Evolutionary conservation across 2,888 invertebrate species (phyloP), one percentile per base, ranked within the genome.

Genomic region (Euclidia mi): DNA sequence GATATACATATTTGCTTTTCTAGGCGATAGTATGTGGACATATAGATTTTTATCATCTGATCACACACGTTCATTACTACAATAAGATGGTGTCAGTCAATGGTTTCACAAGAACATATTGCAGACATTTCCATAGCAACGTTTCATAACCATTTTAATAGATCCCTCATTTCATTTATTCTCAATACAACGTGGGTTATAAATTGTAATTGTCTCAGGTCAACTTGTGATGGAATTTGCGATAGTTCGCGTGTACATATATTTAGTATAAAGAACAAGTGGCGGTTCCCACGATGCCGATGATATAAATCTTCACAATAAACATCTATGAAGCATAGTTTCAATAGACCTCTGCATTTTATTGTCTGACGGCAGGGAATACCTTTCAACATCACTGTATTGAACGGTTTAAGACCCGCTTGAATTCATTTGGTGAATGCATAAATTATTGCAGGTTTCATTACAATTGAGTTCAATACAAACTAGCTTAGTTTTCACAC

Each of bases 241-340:
- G 58, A 62, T 60, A 49, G 62, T 65, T 70, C 61, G 75, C 78
- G 76, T 77, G 75, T 63, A 57, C 56, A 58, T 35, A 56, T 52
- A 63, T 60, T 37, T 65, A 61, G 53, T 67, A 59, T 65, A 64
- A 61, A 40, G 51, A 57, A 56, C 74, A 71, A 42, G 46, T 78
- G 81, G 50, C 60, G 49, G 59, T 70, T 81, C 79, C 65, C 81
- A 79, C 69, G 61, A 38, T 43, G 29, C 38, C 38, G 51, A 49
- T 50, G 52, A 35, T 41, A 59, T 48, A 45, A 58, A 52, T 32
- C 35, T 12, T 37, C 38, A 44, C 29, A 43, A 25, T 25, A 25
- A 25, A 25, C 20, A 25, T 25, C 20, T 25, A 25, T 25, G 20
- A 45, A 52, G 9, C 63, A 58, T 35, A 37, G 58, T 50, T 65